Conservation (phyloP, 1,140 invertebrate species). For the Drosophila lini region DNA sequence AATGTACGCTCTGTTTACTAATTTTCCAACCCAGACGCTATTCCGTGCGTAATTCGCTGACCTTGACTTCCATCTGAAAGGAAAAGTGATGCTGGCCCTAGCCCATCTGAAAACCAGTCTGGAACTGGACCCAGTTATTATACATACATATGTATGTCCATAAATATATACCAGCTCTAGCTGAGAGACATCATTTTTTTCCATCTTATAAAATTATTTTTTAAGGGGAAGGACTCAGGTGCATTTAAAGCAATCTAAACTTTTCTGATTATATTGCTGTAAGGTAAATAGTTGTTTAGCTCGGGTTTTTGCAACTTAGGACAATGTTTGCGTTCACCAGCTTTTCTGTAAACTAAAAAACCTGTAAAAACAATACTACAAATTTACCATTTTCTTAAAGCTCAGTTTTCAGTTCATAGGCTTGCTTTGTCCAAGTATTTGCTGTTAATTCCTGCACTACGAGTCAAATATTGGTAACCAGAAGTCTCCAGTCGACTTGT, state of each 20-base stretch:
- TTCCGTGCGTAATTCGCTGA: slow-evolving; percentile 36
- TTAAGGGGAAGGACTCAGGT: too few species aligned
- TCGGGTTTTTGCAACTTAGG: not conserved
- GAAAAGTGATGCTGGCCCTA: slow-evolving; percentile 63
- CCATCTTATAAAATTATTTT: too few species aligned
- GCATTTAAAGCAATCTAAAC: not conserved
- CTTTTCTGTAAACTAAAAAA: not conserved
- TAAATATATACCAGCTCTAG: not conserved
- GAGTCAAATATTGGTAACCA: slow-evolving; percentile 18
- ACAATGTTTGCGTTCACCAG: not conserved
- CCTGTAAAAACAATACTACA: not conserved
- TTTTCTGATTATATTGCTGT: not conserved
- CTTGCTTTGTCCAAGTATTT: not conserved
- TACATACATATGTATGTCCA: not conserved
- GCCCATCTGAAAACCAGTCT: slow-evolving; percentile 60
- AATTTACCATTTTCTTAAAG: not conserved
- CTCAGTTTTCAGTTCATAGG: too few species aligned
- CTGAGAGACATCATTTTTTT: not conserved
- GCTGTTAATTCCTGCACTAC: not conserved
- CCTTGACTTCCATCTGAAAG: slow-evolving; percentile 77
- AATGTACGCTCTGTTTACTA: slow-evolving; percentile 22
- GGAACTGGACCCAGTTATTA: not conserved
- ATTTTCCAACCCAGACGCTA: slow-evolving; percentile 10
- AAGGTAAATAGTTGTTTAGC: too few species aligned
- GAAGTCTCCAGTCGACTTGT: slow-evolving; percentile 22